These are phyloP conservation scores for Podarcis lilfordi DNA, from an alignment of 2,797 vertebrate species.

Conservation along the genomic window DNA sequence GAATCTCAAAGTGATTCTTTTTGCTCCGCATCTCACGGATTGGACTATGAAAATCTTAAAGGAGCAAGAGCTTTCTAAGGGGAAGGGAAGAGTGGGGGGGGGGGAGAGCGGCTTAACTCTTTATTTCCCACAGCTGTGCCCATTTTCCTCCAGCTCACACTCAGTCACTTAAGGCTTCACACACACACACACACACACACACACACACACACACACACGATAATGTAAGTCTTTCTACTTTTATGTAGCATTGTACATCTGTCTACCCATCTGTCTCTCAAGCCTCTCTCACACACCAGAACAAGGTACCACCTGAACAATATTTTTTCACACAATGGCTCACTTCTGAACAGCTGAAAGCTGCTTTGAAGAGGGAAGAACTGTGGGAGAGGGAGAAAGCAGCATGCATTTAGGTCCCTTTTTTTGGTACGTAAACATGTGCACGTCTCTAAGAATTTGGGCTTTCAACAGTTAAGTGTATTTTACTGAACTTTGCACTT, in stretches of 20 bases:
- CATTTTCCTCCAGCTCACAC: conserved; percentile 36
- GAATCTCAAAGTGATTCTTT: conserved; percentile 83
- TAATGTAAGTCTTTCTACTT: conserved; percentile 72
- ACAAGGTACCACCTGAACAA: conserved; percentile 72
- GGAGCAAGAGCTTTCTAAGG: conserved; percentile 57
- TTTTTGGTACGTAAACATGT: conserved; percentile 20
- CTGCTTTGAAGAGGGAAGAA: conserved; percentile 57
- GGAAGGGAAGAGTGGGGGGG: neutral
- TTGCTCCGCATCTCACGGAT: conserved; percentile 65
- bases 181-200: conserved; percentile 1
- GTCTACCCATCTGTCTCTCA: conserved; percentile 80
- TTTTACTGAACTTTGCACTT: conserved; percentile 69
- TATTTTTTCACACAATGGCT: conserved; percentile 63
- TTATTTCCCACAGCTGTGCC: conserved; percentile 26
- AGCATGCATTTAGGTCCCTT: neutral
- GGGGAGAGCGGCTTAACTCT: conserved; percentile 69
- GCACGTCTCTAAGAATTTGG: conserved; percentile 8
- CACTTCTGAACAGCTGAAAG: conserved; percentile 29
- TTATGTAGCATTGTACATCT: conserved; percentile 76
- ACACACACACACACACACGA: neutral
- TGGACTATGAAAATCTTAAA: conserved; percentile 68
- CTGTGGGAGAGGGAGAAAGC: conserved; percentile 28
- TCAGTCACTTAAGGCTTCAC: conserved; percentile 62
- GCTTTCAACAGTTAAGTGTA: conserved; percentile 76
- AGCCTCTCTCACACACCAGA: conserved; percentile 55